These are phyloP conservation scores for Anas bahamensis DNA, from an alignment of 2,797 vertebrate species.

Conservation along the genomic window DNA sequence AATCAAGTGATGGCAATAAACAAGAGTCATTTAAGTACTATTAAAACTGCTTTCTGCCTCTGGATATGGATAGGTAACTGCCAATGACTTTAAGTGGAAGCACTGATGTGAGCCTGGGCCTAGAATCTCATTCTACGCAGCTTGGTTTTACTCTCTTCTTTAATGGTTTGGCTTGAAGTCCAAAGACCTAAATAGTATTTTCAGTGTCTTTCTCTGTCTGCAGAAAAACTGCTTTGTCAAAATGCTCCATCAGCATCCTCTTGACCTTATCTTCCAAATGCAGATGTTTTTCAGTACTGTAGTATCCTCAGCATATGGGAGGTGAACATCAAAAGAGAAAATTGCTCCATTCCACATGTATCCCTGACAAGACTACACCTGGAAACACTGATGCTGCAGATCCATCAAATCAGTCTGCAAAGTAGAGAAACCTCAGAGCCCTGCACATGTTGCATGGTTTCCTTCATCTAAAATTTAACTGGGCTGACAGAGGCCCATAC, in stretches of 20 bases:
- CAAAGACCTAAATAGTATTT: neutral
- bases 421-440: neutral
- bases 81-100: neutral
- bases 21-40: slow-evolving; percentile 16
- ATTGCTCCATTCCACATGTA: neutral
- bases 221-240: neutral
- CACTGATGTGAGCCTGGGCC: neutral
- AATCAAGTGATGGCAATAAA: neutral
- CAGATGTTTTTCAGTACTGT: neutral
- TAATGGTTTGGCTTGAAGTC: neutral
- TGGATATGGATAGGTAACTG: neutral
- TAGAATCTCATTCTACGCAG: neutral
- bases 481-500: neutral
- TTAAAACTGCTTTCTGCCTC: neutral
- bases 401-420: neutral
- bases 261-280: neutral
- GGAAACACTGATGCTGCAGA: neutral
- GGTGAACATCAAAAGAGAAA: neutral
- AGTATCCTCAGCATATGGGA: neutral
- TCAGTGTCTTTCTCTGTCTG: neutral
- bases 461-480: neutral
- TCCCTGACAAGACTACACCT: neutral
- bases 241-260: neutral
- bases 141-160: neutral
- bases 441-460: neutral